These are phyloP conservation scores for Sthenelais limicola DNA, from an alignment of 2,888 invertebrate species.

Conservation along the genomic window DNA sequence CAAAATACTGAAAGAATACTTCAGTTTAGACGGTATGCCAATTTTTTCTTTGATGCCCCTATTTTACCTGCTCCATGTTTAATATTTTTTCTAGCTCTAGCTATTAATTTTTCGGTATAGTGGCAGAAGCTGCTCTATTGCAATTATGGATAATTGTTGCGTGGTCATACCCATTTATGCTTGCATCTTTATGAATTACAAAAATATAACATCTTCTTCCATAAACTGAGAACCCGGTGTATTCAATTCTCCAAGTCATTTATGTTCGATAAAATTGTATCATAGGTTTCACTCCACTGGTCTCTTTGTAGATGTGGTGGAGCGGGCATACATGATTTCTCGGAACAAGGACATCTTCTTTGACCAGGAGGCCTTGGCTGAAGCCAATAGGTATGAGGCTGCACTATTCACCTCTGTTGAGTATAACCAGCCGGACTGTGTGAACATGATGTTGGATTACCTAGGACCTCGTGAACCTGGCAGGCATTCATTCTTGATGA, in stretches of 20 bases:
- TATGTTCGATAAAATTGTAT: no score
- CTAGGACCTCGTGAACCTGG: constrained; percentile 48
- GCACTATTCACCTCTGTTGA: constrained; percentile 52
- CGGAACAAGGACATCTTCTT: constrained; percentile 53
- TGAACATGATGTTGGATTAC: constrained; percentile 48
- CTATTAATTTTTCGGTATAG: no score
- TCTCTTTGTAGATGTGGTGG: constrained; percentile 51
- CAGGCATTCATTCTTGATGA: constrained; percentile 45
- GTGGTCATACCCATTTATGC: no score
- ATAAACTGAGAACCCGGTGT: no score
- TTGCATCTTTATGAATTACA: no score
- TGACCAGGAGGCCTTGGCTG: constrained; percentile 49
- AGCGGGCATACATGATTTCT: constrained; percentile 54
- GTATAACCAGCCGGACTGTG: constrained; percentile 53
- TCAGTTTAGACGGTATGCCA: constrained; percentile 50
- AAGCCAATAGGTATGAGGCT: constrained; percentile 54
- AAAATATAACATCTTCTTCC: no score
- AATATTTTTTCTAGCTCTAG: no score
- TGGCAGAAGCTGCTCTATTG: no score
- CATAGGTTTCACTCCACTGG: background rate
- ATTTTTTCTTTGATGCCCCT: no score
- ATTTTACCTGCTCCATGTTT: no score
- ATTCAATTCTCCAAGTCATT: no score
- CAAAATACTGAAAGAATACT: constrained; percentile 50
- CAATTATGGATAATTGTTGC: no score